Base-by-base conservation (phyloP, 2,888 invertebrate genomes). In the Coecobrya sp. region DNA sequence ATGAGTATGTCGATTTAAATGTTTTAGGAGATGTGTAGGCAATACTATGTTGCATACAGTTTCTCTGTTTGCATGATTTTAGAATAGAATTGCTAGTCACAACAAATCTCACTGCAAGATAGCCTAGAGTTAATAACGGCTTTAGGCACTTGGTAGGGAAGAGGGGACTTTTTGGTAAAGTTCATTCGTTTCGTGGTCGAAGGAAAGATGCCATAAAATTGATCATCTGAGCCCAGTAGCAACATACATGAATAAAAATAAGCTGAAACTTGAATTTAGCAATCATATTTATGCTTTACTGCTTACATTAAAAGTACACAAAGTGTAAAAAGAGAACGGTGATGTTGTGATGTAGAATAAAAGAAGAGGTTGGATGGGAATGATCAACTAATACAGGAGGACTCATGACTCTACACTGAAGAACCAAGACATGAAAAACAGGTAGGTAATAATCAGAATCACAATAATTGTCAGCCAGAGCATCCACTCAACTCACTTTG, bases 141-240 rank as follows among this genome's bases (percentile, higher is more conserved):
- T 59, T 59, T 22, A 59, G 59, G 19, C 59, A 59, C 59, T 19
- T 7, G 1, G 59, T 59, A 59, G 36, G 36, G 19, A n/a, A 11
- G 19, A 19, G 19, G 8, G 2, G 19, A 59, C 19, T n/a, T 22
- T 8, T 27, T 65, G 11, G 65, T 27, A 65, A 65, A 65, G 65
- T 65, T 65, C 27, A 65, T 65, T 65, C 27, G 27, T 65, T 65
- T 65, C 27, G 27, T 65, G 65, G 27, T 27, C 65, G n/a, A n/a
- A 65, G 27, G 65, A 27, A 65, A 65, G 65, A 65, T 27, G 27
- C 25, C 7, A 27, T 25, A n/a, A 68, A 85, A 22, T 85, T 42
- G 84, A 84, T 84, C 84, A 84, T 84, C 22, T 62, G 62, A 62
- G 19, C 84, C 68, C 65, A 85, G 85, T 85, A 65, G 85, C 45